Evolutionary conservation across 1,140 invertebrate genomes (phyloP), one percentile per base, ranked within the genome.

Genomic region (Diprion similis): DNA sequence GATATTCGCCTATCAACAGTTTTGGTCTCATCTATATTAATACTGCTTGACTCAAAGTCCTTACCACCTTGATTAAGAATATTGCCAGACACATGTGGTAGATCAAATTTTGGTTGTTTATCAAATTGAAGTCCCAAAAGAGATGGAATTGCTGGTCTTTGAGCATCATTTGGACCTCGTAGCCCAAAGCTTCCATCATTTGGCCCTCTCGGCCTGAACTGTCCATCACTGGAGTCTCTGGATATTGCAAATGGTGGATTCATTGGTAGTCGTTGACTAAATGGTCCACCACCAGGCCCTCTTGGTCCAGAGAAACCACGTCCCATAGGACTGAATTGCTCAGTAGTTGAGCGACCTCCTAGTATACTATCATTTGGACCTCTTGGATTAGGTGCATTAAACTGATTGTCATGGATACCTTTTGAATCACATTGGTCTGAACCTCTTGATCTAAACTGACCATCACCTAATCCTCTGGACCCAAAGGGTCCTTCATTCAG

Each of bases 111-210:
- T 17, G 76, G 76, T 45, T 59, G 51, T 59, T 19, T 11, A 66
- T 79, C 76, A 51, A 79, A 69, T 67, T 77, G 77, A 10, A 78
- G 69, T 10, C 74, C 73, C 66, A 78, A 66, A 15, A 76, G 71
- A 46, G 76, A 75, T 11, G 78, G 74, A 69, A 79, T 76, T 10
- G 65, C 68, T 48, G 51, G 7, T 67, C 64, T 15, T 8, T 19
- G 67, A 13, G 7, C 11, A 59, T 6, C 3, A 46, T 67, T 67
- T 6, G 17, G 9, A 15, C 48, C 48, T 64, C 68, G 69, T 9
- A 37, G 15, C 37, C 74, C 73, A 65, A 68, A 68, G 11, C 46
- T 59, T 13, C 11, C 45, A 13, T 66, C 37, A n/a, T 74, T 72
- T 10, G 68, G 10, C 11, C 70, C 59, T 64, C 75, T 73, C 0